A percentile compares a stretch with the other conserved stretches of the same genome.
These are phyloP conservation scores for Eilema sororculum DNA, from an alignment of 2,888 invertebrate species.

Conservation along the genomic window DNA sequence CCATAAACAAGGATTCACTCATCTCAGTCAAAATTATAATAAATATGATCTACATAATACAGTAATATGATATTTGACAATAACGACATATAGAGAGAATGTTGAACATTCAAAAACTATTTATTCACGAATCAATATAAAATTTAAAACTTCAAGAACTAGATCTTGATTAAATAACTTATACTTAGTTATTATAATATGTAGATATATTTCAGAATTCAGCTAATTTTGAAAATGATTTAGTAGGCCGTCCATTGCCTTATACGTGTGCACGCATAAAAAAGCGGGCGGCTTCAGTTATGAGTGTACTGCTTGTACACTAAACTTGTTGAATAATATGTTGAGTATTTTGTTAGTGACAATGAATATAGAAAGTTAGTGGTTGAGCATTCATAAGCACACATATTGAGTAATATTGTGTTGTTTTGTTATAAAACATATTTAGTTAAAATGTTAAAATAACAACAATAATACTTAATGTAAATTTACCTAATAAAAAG, in stretches of 20 bases:
- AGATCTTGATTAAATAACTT: conserved; percentile 56
- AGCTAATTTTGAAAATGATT: conserved; percentile 58
- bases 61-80: conserved; percentile 52
- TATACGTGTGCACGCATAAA: no score
- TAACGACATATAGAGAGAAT: conserved; percentile 58
- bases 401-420: no score
- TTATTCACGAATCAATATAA: conserved; percentile 40
- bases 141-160: conserved; percentile 65
- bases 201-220: conserved; percentile 45
- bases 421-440: conserved; percentile 22
- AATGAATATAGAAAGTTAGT: conserved; percentile 31
- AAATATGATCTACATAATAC: conserved; percentile 51
- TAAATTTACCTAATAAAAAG: conserved; percentile 26
- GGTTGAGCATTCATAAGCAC: conserved; percentile 37
- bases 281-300: background rate
- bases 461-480: conserved; percentile 30
- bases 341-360: background rate
- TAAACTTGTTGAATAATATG: background rate
- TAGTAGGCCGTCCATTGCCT: no score
- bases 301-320: background rate
- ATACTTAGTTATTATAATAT: conserved; percentile 51
- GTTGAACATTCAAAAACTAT: conserved; percentile 60
- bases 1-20: conserved; percentile 66
- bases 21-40: conserved; percentile 72
- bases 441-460: background rate